Evolutionary conservation across 2,888 invertebrate genomes (phyloP).

Genomic region (Trissoscelio sp.): DNA sequence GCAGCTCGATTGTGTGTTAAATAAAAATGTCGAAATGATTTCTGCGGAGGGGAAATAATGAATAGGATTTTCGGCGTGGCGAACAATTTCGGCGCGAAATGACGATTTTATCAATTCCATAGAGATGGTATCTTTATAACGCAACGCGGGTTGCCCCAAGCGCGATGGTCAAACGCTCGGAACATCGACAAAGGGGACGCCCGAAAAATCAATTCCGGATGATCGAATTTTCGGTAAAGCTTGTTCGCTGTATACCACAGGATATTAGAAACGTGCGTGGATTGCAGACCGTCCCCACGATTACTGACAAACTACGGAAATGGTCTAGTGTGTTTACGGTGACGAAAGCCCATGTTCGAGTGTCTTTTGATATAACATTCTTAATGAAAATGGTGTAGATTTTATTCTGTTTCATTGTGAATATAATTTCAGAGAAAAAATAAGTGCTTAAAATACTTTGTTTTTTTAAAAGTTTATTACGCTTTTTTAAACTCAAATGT

Average conservation of each 20-base stretch:
- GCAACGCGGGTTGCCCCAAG: conserved; percentile 13
- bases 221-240: conserved; percentile 64
- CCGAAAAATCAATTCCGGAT: conserved; percentile 61
- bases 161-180: conserved; percentile 37
- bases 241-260: conserved; percentile 65
- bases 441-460: no score
- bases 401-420: no score
- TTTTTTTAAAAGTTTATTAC: no score
- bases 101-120: conserved; percentile 55
- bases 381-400: not conserved
- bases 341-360: not conserved
- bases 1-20: conserved; percentile 25
- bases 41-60: not conserved
- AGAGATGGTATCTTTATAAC: conserved; percentile 44
- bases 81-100: conserved; percentile 29
- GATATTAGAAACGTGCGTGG: conserved; percentile 80
- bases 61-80: conserved; percentile 6
- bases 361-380: conserved; percentile 5
- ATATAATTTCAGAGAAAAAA: no score
- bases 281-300: conserved; percentile 71
- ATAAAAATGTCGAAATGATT: conserved; percentile 24
- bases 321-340: conserved; percentile 56
- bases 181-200: conserved; percentile 40
- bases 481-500: no score
- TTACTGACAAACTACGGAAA: conserved; percentile 72